phyloP scores from a whole-genome alignment of 2,888 invertebrate species.

The Lamproptera curius region DNA sequence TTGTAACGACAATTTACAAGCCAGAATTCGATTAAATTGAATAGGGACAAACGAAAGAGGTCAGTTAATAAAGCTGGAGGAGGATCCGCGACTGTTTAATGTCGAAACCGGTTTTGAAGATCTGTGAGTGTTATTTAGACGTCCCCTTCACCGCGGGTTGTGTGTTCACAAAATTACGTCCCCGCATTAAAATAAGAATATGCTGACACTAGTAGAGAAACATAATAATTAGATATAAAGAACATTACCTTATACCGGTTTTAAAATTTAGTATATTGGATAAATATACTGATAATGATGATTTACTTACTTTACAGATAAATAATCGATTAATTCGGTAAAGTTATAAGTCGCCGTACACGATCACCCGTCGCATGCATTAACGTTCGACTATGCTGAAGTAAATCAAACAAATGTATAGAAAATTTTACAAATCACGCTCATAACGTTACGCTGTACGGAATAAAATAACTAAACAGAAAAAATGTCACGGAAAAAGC shows the following conservation, averaged over 20 bases:
- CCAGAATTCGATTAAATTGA: slow-evolving; percentile 4
- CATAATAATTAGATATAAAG: too few relatives aligned
- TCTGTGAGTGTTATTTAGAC: slow-evolving; percentile 13
- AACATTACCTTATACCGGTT: too few relatives aligned
- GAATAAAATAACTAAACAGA: not conserved
- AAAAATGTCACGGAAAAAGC: slow-evolving; percentile 7
- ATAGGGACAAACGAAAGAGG: slow-evolving; percentile 10
- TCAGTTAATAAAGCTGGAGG: slow-evolving; percentile 19
- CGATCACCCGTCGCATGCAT: too few relatives aligned
- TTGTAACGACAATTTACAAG: slow-evolving; percentile 4
- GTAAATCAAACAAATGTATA: not conserved
- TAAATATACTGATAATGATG: too few relatives aligned
- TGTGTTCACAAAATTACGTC: slow-evolving; percentile 13
- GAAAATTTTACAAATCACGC: not conserved
- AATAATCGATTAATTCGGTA: not conserved
- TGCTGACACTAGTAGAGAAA: too few relatives aligned
- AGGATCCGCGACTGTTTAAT: slow-evolving; percentile 17
- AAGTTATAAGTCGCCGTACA: not conserved
- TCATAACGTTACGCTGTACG: not conserved
- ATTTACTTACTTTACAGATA: not conserved
- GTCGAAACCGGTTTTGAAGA: slow-evolving; percentile 16
- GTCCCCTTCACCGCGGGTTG: slow-evolving; percentile 15
- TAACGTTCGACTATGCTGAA: not conserved
- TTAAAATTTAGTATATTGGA: too few relatives aligned
- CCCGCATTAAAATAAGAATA: slow-evolving; percentile 7